phyloP scores from a whole-genome alignment of 2,888 invertebrate species.

The Cryptus viduatorius region DNA sequence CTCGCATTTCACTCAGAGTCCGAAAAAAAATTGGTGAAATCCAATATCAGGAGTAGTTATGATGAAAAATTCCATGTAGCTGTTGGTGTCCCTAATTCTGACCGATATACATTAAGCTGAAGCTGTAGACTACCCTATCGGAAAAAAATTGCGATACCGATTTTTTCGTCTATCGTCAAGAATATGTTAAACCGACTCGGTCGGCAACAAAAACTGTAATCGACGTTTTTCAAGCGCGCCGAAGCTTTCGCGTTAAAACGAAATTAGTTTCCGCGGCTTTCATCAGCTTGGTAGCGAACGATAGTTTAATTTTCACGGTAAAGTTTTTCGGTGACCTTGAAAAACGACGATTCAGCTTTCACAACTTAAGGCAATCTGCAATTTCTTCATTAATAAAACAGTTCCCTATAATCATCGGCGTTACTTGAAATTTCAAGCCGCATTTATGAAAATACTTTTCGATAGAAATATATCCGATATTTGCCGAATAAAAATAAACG shows the following conservation, averaged over 20 bases:
- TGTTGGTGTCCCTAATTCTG: neutral
- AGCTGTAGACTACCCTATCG: too few species aligned
- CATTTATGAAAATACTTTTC: neutral
- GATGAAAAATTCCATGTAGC: neutral
- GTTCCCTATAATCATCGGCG: too few species aligned
- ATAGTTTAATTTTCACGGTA: too few species aligned
- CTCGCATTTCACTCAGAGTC: neutral
- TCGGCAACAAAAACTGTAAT: neutral
- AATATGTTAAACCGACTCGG: neutral
- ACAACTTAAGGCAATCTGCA: too few species aligned
- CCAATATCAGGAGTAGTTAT: neutral
- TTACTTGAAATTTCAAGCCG: too few species aligned
- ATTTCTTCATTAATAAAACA: too few species aligned
- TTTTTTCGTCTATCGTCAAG: neutral
- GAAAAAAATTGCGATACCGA: neutral
- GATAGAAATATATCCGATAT: too few species aligned
- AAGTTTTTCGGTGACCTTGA: too few species aligned
- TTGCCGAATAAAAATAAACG: neutral
- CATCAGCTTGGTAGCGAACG: too few species aligned
- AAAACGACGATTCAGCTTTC: too few species aligned
- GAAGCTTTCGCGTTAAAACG: neutral
- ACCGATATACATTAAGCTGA: neutral
- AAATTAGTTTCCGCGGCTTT: too few species aligned
- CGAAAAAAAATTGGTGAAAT: neutral
- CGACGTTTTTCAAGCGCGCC: neutral